Conservation (phyloP, 1,140 invertebrate genomes). For the Pteromalus puparum region DNA sequence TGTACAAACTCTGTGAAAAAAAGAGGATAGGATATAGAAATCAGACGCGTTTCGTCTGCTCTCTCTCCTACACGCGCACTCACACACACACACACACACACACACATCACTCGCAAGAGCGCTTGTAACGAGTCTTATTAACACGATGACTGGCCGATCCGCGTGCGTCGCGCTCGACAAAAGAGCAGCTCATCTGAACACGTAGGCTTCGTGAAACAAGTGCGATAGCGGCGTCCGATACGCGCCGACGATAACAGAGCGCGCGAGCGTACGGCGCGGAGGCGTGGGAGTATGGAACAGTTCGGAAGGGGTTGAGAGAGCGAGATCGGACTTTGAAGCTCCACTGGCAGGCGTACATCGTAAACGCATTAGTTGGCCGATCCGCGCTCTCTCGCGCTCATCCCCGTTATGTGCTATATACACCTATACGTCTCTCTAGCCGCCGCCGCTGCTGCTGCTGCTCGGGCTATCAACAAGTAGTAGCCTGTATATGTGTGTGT, state of each 20-base stretch:
- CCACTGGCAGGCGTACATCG: conserved; percentile 67
- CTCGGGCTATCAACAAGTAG: neutral
- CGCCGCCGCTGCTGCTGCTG: neutral
- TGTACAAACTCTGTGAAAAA: neutral
- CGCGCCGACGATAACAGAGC: neutral
- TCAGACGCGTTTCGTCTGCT: neutral
- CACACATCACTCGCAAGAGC: neutral
- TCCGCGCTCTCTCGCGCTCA: neutral
- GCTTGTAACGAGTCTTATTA: conserved; percentile 47
- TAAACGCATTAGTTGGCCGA: conserved; percentile 66
- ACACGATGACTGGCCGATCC: conserved; percentile 43
- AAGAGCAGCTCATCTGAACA: neutral
- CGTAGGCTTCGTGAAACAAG: neutral
- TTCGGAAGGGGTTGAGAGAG: neutral
- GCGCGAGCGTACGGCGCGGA: too few relatives aligned
- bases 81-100: neutral
- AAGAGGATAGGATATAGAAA: neutral
- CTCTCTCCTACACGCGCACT: neutral
- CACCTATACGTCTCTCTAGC: neutral
- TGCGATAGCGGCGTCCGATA: conserved; percentile 20
- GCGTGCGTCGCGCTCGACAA: neutral
- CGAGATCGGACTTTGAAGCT: conserved; percentile 64
- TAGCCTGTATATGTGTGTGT: neutral
- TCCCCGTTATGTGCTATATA: conserved; percentile 52
- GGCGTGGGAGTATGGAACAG: neutral